Conservation (phyloP, 2,113 vertebrate genomes). For the Corydoras maculifer region DNA sequence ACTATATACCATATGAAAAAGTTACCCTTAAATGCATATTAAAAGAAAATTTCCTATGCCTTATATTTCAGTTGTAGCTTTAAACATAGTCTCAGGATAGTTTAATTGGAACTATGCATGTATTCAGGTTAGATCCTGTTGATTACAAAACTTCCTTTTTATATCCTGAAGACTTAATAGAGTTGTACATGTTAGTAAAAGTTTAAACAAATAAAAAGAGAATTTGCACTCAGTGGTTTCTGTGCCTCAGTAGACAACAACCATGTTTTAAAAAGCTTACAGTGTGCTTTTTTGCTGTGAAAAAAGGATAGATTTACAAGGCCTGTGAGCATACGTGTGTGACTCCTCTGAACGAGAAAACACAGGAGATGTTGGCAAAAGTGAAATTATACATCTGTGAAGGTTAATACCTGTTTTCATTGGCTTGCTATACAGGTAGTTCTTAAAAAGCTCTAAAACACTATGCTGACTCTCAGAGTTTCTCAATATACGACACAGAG, state of each 20-base stretch:
- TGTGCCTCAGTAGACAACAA: neutral
- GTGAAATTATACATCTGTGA: constrained; percentile 53
- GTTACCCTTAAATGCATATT: too few species aligned
- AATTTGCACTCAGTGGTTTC: constrained; percentile 26
- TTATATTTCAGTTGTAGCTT: too few species aligned
- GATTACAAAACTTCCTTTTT: too few species aligned
- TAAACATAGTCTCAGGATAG: too few species aligned
- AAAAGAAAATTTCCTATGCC: too few species aligned
- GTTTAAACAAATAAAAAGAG: constrained; percentile 45
- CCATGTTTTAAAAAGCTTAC: constrained; percentile 14
- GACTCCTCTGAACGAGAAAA: constrained; percentile 44
- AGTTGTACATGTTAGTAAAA: constrained; percentile 32
- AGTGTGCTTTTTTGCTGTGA: constrained; percentile 33
- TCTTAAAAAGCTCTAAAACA: constrained; percentile 49
- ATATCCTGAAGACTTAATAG: constrained; percentile 5
- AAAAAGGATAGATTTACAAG: constrained; percentile 46
- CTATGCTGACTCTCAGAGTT: constrained; percentile 51
- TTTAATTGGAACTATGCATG: too few species aligned
- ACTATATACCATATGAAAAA: neutral
- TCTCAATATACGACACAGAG: constrained; percentile 35
- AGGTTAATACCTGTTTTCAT: constrained; percentile 59
- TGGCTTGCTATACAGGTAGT: constrained; percentile 54
- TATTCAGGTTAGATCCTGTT: too few species aligned
- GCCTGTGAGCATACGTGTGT: constrained; percentile 43
- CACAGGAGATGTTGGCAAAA: constrained; percentile 46